phyloP scores from a whole-genome alignment of 2,888 invertebrate species.

The Agrochola macilenta region DNA sequence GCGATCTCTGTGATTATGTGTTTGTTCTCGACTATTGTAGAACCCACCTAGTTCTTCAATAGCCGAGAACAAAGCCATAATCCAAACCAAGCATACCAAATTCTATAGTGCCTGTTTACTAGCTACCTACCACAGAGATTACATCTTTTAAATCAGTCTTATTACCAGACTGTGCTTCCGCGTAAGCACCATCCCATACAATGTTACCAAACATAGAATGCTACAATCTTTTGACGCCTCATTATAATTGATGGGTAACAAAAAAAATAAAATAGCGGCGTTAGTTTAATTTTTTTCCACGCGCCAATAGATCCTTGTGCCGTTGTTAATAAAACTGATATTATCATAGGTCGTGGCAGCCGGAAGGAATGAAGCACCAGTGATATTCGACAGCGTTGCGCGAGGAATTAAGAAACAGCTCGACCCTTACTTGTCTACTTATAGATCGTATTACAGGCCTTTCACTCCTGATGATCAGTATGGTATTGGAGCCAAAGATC shows the following conservation, averaged over 20 bases:
- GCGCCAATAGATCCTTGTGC: neutral
- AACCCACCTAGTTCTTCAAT: no score
- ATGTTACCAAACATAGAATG: neutral
- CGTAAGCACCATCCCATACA: neutral
- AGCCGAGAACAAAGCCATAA: no score
- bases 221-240: neutral
- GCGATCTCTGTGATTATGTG: neutral
- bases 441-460: slow-evolving; percentile 79
- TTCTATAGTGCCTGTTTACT: neutral
- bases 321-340: neutral
- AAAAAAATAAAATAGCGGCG: neutral
- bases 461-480: slow-evolving; percentile 83
- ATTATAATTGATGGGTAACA: neutral
- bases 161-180: neutral
- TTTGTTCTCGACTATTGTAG: neutral
- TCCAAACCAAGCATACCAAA: neutral
- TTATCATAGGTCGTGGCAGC: slow-evolving; percentile 80
- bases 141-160: neutral
- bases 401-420: slow-evolving; percentile 78
- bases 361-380: slow-evolving; percentile 84
- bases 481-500: slow-evolving; percentile 85
- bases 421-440: slow-evolving; percentile 85
- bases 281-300: neutral
- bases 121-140: neutral
- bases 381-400: slow-evolving; percentile 76